These are phyloP conservation scores for Temnothorax curvispinosus DNA, from an alignment of 1,140 invertebrate species.

Conservation along the genomic window DNA sequence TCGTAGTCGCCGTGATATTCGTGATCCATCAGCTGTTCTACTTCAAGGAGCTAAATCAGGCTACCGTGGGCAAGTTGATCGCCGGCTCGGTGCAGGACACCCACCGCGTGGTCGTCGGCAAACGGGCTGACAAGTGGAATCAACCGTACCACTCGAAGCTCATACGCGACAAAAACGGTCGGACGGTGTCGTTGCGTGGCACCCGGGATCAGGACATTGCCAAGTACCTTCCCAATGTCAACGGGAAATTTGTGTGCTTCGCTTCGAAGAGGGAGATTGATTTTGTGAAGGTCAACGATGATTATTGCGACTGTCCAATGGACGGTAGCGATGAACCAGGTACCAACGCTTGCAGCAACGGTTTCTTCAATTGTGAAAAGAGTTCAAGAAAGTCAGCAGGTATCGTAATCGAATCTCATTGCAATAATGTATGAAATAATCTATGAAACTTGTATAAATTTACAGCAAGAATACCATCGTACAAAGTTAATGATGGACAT, in stretches of 20 bases:
- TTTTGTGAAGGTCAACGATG: conserved; percentile 94
- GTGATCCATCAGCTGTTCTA: conserved; percentile 64
- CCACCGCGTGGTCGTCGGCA: conserved; percentile 30
- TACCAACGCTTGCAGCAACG: conserved; percentile 94
- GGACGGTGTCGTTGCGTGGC: conserved; percentile 75
- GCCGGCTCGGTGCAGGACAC: conserved; percentile 42
- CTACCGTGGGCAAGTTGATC: conserved; percentile 62
- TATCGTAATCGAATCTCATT: conserved; percentile 42
- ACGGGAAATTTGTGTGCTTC: conserved; percentile 84
- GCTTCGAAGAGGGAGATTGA: conserved; percentile 80
- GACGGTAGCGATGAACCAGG: conserved; percentile 96
- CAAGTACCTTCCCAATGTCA: conserved; percentile 81
- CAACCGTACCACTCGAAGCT: conserved; percentile 69
- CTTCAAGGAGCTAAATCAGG: conserved; percentile 66
- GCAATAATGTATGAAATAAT: background rate
- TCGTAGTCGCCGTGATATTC: conserved; percentile 62
- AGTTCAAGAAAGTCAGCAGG: conserved; percentile 55
- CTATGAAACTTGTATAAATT: conserved; percentile 40
- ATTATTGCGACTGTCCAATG: conserved; percentile 95
- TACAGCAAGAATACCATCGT: conserved; percentile 86
- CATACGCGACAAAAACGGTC: conserved; percentile 69
- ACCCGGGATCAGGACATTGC: conserved; percentile 73
- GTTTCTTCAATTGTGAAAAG: conserved; percentile 91
- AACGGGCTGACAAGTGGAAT: conserved; percentile 65
- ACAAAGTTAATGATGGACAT: conserved; percentile 96